phyloP scores from a whole-genome alignment of 35 echinoderm and acorn worm genomes.

The Stichopus chloronotus region DNA sequence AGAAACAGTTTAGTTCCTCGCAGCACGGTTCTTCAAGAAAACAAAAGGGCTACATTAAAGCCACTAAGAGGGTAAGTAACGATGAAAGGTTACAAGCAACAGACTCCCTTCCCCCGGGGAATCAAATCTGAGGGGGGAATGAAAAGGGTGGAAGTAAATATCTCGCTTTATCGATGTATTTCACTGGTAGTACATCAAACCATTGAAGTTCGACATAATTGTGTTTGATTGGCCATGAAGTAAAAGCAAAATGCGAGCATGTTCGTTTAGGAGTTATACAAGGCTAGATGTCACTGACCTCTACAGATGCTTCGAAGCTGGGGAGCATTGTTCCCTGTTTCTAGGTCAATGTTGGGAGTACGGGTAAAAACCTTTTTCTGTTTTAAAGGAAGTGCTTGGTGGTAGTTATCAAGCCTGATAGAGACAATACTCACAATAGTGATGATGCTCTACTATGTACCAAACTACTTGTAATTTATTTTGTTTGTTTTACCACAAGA shows the following conservation, averaged over 20 bases:
- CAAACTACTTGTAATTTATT: no score
- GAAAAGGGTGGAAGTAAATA: not conserved
- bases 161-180: not conserved
- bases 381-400: not conserved
- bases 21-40: not conserved
- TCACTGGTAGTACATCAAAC: not conserved
- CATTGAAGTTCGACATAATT: not conserved
- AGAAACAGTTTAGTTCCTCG: not conserved
- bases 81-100: not conserved
- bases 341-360: not conserved
- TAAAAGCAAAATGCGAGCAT: not conserved
- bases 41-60: not conserved
- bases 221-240: not conserved
- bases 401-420: no score
- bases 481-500: no score
- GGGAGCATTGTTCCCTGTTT: not conserved
- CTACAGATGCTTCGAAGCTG: not conserved
- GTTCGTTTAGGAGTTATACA: not conserved
- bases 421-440: no score
- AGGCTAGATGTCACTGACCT: slow-evolving; percentile 9
- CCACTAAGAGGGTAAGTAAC: not conserved
- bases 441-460: no score
- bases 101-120: not conserved
- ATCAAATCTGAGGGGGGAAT: not conserved
- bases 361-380: no score